Evolutionary conservation across 2,888 invertebrate genomes (phyloP).

Genomic region (Lysandra coridon): DNA sequence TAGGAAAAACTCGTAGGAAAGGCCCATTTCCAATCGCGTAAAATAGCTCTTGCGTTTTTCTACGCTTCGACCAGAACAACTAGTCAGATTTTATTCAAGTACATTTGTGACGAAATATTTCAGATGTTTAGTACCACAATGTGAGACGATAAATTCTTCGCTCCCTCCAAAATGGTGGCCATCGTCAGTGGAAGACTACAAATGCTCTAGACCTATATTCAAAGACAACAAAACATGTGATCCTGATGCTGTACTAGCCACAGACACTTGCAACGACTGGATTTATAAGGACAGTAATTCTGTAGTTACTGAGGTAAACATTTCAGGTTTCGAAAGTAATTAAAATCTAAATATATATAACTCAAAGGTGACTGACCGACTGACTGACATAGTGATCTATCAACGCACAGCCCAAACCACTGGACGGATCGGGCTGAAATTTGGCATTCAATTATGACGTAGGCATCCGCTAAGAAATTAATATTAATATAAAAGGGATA

Average conservation of each 20-base stretch:
- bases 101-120: background rate
- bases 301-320: constrained; percentile 37
- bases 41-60: no score
- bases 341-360: background rate
- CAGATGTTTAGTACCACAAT: constrained; percentile 37
- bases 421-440: no score
- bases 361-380: no score
- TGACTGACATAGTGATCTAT: no score
- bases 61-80: no score
- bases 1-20: no score
- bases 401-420: no score
- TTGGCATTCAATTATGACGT: no score
- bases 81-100: no score
- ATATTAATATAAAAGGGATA: no score
- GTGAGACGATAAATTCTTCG: constrained; percentile 30
- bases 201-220: constrained; percentile 34
- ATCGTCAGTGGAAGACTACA: constrained; percentile 26
- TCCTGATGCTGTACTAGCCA: constrained; percentile 7
- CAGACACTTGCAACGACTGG: constrained; percentile 34
- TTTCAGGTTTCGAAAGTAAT: background rate
- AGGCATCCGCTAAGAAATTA: no score
- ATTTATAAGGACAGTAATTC: constrained; percentile 35
- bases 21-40: no score
- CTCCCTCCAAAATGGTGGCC: constrained; percentile 35
- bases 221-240: constrained; percentile 42